phyloP scores from a whole-genome alignment of 1,140 invertebrate genomes.

The Papilio machaon region DNA sequence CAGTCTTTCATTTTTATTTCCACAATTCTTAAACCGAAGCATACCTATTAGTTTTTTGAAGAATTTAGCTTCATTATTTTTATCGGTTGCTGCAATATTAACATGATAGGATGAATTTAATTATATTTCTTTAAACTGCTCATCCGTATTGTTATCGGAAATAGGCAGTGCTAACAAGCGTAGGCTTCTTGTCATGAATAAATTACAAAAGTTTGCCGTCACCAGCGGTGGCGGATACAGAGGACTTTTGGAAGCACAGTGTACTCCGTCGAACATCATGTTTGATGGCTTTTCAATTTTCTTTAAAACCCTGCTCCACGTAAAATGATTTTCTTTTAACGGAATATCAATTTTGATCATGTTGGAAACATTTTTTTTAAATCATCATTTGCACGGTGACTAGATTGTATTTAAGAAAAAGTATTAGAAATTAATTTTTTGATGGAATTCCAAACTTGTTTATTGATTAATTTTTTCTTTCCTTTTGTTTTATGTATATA shows the following conservation, averaged over 20 bases:
- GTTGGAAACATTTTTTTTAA: background rate
- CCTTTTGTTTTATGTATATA: too few species aligned
- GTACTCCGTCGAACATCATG: conserved; percentile 10
- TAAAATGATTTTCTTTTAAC: background rate
- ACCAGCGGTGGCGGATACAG: conserved; percentile 44
- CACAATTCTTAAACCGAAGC: too few species aligned
- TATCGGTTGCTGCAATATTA: too few species aligned
- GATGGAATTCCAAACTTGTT: background rate
- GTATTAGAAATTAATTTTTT: background rate
- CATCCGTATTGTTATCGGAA: conserved; percentile 70
- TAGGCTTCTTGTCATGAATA: conserved; percentile 75
- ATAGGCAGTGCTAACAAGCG: conserved; percentile 66
- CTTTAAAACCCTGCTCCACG: background rate
- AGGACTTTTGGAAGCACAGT: conserved; percentile 19
- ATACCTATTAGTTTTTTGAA: too few species aligned
- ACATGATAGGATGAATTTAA: conserved; percentile 38
- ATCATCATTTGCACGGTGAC: background rate
- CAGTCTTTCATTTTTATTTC: conserved; percentile 38
- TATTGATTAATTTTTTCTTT: too few species aligned
- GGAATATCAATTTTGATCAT: background rate
- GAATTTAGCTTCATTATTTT: too few species aligned
- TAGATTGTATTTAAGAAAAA: background rate
- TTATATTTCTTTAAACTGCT: conserved; percentile 67
- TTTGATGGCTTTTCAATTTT: conserved; percentile 19
- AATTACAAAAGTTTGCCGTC: conserved; percentile 71